phyloP scores from a whole-genome alignment of 1,140 invertebrate genomes.

The Anadara kagoshimensis region DNA sequence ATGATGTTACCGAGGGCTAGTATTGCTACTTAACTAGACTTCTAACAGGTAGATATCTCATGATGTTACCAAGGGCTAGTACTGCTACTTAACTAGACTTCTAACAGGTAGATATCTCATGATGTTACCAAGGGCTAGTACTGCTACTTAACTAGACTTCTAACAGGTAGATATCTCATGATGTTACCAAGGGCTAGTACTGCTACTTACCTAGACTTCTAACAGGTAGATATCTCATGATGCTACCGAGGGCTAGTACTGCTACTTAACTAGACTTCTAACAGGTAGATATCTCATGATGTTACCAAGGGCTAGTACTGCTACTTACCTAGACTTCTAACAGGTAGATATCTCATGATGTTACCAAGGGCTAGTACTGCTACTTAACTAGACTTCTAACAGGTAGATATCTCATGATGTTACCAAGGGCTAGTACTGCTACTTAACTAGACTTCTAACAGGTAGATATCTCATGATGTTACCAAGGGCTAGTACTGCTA shows the following conservation, averaged over 20 bases:
- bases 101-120: slow-evolving; percentile 79
- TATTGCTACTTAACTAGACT: slow-evolving; percentile 78
- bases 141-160: slow-evolving; percentile 77
- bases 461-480: slow-evolving; percentile 83
- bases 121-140: slow-evolving; percentile 87
- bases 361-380: slow-evolving; percentile 88
- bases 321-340: slow-evolving; percentile 76
- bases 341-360: slow-evolving; percentile 81
- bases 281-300: slow-evolving; percentile 81
- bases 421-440: slow-evolving; percentile 87
- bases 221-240: slow-evolving; percentile 80
- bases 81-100: slow-evolving; percentile 78
- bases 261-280: slow-evolving; percentile 76
- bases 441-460: slow-evolving; percentile 75
- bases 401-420: slow-evolving; percentile 82
- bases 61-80: slow-evolving; percentile 86
- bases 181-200: slow-evolving; percentile 88
- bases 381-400: slow-evolving; percentile 75
- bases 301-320: slow-evolving; percentile 87
- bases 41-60: slow-evolving; percentile 79
- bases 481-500: slow-evolving; percentile 85
- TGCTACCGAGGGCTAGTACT: slow-evolving; percentile 86
- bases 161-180: slow-evolving; percentile 79
- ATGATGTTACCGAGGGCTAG: slow-evolving; percentile 87
- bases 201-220: slow-evolving; percentile 76